These are phyloP conservation scores for Pleuronectes platessa DNA, from an alignment of 2,113 vertebrate species.

Conservation along the genomic window DNA sequence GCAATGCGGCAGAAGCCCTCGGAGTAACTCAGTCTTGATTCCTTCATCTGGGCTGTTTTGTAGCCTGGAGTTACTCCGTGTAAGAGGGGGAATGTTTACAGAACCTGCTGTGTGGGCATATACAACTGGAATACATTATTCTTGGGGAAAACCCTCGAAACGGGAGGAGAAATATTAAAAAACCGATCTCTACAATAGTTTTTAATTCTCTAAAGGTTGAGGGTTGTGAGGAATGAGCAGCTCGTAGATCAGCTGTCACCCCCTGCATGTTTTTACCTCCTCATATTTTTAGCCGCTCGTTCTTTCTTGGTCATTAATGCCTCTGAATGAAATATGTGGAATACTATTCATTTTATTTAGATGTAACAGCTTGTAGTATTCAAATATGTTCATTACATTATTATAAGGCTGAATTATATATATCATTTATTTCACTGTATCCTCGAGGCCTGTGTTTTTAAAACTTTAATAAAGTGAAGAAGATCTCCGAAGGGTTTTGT, in stretches of 20 bases:
- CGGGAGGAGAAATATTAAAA: too few relatives aligned
- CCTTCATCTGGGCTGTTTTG: background rate
- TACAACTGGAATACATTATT: background rate
- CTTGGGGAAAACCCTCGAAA: background rate
- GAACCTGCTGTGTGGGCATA: slow-evolving; percentile 30
- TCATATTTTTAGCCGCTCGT: slow-evolving; percentile 33
- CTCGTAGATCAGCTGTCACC: slow-evolving; percentile 42
- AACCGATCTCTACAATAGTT: too few relatives aligned
- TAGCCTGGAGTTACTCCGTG: slow-evolving; percentile 25
- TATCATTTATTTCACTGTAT: too few relatives aligned
- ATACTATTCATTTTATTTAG: background rate
- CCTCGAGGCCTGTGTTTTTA: too few relatives aligned
- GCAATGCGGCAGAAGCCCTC: slow-evolving; percentile 57
- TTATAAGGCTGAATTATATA: too few relatives aligned
- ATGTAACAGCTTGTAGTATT: background rate
- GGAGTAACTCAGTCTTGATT: too few relatives aligned
- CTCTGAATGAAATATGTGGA: slow-evolving; percentile 25
- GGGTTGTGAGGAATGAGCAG: background rate
- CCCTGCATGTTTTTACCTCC: background rate
- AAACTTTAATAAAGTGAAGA: background rate
- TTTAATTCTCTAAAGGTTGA: too few relatives aligned
- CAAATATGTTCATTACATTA: too few relatives aligned
- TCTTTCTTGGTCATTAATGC: slow-evolving; percentile 4
- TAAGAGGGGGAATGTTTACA: background rate
- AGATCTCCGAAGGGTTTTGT: background rate